Evolutionary conservation across 2,113 vertebrate species (phyloP).

Genomic region (Trachemys scripta): DNA sequence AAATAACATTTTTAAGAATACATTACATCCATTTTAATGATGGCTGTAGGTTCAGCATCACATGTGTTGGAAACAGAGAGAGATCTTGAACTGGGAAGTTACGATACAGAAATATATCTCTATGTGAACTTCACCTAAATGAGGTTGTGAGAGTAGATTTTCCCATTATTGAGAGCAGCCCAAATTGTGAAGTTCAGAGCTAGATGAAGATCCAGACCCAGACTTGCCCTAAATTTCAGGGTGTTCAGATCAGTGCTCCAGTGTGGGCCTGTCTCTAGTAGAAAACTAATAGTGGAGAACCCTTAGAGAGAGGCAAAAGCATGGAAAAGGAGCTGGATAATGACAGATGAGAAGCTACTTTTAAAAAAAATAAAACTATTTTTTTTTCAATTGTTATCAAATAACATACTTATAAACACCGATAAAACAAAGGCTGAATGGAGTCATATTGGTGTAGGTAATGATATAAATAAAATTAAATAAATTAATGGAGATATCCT

Average conservation of each 20-base stretch:
- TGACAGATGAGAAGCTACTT: neutral
- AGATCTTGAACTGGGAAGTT: fast-evolving
- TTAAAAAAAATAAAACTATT: neutral
- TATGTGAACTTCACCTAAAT: neutral
- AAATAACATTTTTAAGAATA: neutral
- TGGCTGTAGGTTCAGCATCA: neutral
- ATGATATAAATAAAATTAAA: neutral
- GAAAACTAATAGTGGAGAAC: neutral
- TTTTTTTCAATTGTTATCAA: neutral
- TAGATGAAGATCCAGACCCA: neutral
- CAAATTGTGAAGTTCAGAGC: neutral
- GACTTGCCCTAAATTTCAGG: neutral
- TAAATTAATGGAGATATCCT: too few relatives aligned
- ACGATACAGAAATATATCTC: neutral
- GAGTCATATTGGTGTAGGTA: neutral
- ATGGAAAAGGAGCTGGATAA: neutral
- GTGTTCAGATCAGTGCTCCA: neutral
- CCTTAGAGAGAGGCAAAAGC: neutral
- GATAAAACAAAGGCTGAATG: neutral
- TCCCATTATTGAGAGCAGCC: too few relatives aligned
- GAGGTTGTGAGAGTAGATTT: too few relatives aligned
- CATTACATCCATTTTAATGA: neutral
- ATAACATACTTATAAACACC: neutral
- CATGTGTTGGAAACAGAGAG: neutral
- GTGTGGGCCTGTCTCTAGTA: neutral